A percentile compares a stretch with the other conserved stretches of the same genome.
Conservation (phyloP, 2,888 invertebrate genomes). For the Pandemis cinnamomeana region DNA sequence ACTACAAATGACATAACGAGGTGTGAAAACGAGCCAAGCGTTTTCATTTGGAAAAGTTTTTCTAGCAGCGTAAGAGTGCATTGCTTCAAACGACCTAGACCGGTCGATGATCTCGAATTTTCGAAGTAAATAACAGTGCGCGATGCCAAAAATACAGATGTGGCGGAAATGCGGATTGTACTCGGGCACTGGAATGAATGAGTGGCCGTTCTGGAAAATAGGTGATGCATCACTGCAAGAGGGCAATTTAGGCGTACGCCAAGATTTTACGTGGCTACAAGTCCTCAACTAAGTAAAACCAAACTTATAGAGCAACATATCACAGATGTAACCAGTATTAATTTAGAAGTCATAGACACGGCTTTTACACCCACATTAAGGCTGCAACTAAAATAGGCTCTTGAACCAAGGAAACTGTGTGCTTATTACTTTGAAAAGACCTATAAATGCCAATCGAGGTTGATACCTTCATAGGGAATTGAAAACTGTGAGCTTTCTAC, state of each 20-base stretch:
- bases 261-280: neutral
- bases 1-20: constrained; percentile 22
- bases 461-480: neutral
- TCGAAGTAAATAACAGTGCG: constrained; percentile 49
- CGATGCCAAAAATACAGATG: constrained; percentile 47
- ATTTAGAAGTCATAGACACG: neutral
- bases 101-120: constrained; percentile 53
- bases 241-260: neutral
- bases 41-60: constrained; percentile 7
- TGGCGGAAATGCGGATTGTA: constrained; percentile 33
- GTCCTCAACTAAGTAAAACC: neutral
- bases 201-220: neutral
- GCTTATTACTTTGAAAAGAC: neutral
- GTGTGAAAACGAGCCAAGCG: constrained; percentile 10
- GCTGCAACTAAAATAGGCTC: neutral
- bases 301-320: neutral
- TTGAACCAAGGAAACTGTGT: neutral
- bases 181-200: constrained; percentile 22
- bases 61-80: constrained; percentile 43
- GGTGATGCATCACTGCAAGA: neutral
- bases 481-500: neutral
- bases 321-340: neutral
- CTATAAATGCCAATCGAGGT: neutral
- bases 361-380: neutral
- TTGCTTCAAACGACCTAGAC: constrained; percentile 52